These are phyloP conservation scores for Drosophila diplacantha DNA, from an alignment of 2,888 invertebrate species.

Conservation along the genomic window DNA sequence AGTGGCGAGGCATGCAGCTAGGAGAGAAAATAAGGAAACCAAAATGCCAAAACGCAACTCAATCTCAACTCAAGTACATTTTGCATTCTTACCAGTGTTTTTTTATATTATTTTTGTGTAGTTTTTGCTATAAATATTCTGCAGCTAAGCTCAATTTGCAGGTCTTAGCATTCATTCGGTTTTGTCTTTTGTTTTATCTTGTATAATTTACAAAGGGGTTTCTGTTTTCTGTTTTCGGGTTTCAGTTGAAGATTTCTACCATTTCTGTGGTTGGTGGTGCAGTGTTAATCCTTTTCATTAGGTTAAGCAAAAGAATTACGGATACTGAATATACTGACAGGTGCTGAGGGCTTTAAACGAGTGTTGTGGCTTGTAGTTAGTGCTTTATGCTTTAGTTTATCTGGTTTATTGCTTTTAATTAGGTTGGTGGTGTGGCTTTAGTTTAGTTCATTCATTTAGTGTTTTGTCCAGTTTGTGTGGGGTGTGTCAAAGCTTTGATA, in stretches of 20 bases:
- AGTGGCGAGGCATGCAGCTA: constrained; percentile 35
- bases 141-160: constrained; percentile 63
- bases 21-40: constrained; percentile 9
- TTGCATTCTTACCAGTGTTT: constrained; percentile 66
- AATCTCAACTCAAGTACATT: constrained; percentile 55
- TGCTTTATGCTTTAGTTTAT: constrained; percentile 24
- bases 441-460: constrained; percentile 48
- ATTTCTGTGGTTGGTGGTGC: constrained; percentile 21
- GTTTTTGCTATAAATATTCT: constrained; percentile 26
- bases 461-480: constrained; percentile 76
- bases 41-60: constrained; percentile 37
- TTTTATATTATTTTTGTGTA: constrained; percentile 26
- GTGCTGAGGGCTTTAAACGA: constrained; percentile 32
- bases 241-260: constrained; percentile 18
- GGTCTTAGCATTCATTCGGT: constrained; percentile 38
- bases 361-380: constrained; percentile 33
- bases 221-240: constrained; percentile 13
- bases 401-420: constrained; percentile 30
- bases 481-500: constrained; percentile 78
- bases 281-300: constrained; percentile 20
- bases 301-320: constrained; percentile 31
- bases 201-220: constrained; percentile 50
- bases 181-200: constrained; percentile 31
- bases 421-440: constrained; percentile 33
- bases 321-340: constrained; percentile 20